Conservation (phyloP, 2,113 vertebrate genomes). For the Heptranchias perlo region DNA sequence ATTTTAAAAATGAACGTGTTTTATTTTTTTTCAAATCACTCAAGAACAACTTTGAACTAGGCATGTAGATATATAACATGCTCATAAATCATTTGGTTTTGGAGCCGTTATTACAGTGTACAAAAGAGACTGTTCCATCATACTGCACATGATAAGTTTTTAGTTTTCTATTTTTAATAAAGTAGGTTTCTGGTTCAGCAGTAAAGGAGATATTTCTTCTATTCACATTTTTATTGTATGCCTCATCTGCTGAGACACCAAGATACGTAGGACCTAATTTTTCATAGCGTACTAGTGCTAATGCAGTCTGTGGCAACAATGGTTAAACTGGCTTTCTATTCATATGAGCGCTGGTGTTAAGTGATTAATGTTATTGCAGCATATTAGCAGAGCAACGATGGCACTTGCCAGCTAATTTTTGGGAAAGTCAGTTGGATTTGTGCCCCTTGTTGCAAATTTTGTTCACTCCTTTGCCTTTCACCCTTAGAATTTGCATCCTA, state of each 20-base stretch:
- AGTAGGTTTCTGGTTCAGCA: neutral
- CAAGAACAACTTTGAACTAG: neutral
- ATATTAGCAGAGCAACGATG: neutral
- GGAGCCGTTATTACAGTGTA: neutral
- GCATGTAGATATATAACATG: neutral
- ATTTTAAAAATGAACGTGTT: neutral
- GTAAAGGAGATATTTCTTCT: neutral
- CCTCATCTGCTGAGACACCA: neutral
- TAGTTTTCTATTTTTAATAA: neutral
- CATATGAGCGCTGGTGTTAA: neutral
- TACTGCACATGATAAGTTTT: neutral
- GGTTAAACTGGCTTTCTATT: neutral
- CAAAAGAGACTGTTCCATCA: neutral
- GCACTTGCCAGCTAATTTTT: neutral
- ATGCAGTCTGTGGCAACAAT: neutral
- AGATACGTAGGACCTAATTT: neutral
- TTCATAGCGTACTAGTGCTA: neutral
- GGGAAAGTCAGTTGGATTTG: neutral
- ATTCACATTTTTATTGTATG: neutral
- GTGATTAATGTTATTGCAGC: neutral
- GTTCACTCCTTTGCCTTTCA: neutral
- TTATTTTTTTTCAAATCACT: neutral
- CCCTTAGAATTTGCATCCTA: neutral
- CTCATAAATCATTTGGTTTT: neutral
- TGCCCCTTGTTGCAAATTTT: neutral